Conservation (phyloP, 1,140 invertebrate species). For the Camponotus floridanus region DNA sequence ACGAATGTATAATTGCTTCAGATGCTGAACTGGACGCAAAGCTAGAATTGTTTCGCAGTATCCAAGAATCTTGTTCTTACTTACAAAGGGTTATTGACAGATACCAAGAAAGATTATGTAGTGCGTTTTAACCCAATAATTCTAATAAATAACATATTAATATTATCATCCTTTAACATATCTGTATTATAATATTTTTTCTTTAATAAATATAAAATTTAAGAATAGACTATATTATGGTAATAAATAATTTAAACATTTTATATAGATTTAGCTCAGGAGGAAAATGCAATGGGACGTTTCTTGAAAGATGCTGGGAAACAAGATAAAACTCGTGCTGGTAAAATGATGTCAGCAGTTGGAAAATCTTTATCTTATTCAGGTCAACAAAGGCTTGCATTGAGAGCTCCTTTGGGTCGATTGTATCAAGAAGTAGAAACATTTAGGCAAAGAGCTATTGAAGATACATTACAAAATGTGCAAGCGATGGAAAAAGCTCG, state of each 20-base stretch:
- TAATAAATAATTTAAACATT: conserved; percentile 44
- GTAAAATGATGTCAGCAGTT: conserved; percentile 96
- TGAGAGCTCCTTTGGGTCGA: conserved; percentile 94
- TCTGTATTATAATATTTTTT: background rate
- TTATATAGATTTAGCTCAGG: conserved; percentile 93
- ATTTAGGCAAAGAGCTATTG: conserved; percentile 96
- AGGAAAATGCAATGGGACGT: conserved; percentile 97
- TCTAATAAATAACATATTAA: conserved; percentile 27
- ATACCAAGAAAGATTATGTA: conserved; percentile 97
- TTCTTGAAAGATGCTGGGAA: conserved; percentile 98
- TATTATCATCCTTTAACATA: background rate
- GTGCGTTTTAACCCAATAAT: conserved; percentile 85
- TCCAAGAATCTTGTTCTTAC: conserved; percentile 96
- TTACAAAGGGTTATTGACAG: conserved; percentile 96
- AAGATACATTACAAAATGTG: conserved; percentile 96
- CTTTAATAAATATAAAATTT: background rate
- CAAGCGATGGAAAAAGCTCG: conserved; percentile 97
- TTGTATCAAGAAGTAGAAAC: conserved; percentile 99
- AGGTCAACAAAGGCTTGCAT: conserved; percentile 96
- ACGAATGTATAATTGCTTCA: conserved; percentile 98
- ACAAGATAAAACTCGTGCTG: conserved; percentile 94
- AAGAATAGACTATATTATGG: background rate
- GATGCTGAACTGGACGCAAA: conserved; percentile 99
- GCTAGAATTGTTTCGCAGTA: conserved; percentile 97
- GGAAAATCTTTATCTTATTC: conserved; percentile 98